phyloP scores from a whole-genome alignment of 2,113 vertebrate genomes.

The Takifugu bimaculatus region DNA sequence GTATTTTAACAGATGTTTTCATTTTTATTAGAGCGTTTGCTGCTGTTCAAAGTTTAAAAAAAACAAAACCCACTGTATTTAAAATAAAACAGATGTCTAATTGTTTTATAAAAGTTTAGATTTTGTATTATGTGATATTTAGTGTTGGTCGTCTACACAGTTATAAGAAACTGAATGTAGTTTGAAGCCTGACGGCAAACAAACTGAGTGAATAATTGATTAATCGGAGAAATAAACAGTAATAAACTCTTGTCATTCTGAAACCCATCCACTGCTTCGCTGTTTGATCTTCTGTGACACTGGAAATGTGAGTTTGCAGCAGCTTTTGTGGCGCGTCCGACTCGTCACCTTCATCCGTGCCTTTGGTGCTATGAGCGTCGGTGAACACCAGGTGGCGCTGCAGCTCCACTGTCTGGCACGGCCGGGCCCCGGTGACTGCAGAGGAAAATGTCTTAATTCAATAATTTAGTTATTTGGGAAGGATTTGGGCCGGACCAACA shows the following conservation, averaged over 20 bases:
- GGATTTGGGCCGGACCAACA: not conserved
- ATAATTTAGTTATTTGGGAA: too few species aligned
- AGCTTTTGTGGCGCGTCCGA: too few species aligned
- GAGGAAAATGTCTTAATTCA: not conserved
- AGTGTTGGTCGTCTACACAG: slow-evolving; percentile 69
- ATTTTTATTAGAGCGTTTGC: slow-evolving; percentile 69
- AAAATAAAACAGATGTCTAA: slow-evolving; percentile 58
- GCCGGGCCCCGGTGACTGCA: too few species aligned
- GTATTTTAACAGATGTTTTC: slow-evolving; percentile 75
- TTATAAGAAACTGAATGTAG: slow-evolving; percentile 75
- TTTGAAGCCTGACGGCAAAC: slow-evolving; percentile 62
- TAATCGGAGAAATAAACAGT: slow-evolving; percentile 59
- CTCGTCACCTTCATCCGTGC: too few species aligned
- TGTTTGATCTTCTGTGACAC: not conserved
- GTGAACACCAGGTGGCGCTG: slow-evolving; percentile 15
- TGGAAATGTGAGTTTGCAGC: not conserved
- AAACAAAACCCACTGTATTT: slow-evolving; percentile 54
- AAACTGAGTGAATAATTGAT: slow-evolving; percentile 59
- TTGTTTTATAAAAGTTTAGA: slow-evolving; percentile 77
- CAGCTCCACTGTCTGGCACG: not conserved
- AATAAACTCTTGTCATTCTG: slow-evolving; percentile 17
- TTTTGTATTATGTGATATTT: slow-evolving; percentile 79
- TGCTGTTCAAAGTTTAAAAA: slow-evolving; percentile 35
- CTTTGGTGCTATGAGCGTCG: too few species aligned
- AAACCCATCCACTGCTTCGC: not conserved